phyloP scores from a whole-genome alignment of 2,113 vertebrate genomes.

The Struthio camelus region DNA sequence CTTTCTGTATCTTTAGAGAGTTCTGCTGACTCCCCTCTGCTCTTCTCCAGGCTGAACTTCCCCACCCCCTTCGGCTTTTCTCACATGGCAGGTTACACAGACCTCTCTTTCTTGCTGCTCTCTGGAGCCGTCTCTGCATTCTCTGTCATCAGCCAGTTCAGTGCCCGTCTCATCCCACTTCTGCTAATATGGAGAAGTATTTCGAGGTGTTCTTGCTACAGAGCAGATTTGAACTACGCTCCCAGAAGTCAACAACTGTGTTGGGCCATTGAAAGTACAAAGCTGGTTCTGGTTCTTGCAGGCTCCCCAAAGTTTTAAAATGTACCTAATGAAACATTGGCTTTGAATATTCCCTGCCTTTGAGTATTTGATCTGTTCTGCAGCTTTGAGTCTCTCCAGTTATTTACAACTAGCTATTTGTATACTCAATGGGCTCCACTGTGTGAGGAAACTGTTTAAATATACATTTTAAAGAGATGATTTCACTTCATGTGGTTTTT shows the following conservation, averaged over 20 bases:
- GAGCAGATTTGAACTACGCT: neutral
- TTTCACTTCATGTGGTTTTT: conserved; percentile 51
- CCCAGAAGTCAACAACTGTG: neutral
- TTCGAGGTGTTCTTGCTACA: accelerated
- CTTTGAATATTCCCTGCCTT: neutral
- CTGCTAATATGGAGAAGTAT: neutral
- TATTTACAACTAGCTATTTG: conserved; percentile 48
- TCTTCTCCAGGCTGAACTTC: neutral
- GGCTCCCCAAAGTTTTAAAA: neutral
- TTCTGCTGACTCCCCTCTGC: neutral
- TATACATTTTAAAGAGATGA: conserved; percentile 41
- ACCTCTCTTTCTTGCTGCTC: neutral
- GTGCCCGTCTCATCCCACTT: neutral
- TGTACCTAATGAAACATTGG: neutral
- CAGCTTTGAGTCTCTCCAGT: neutral
- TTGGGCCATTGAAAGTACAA: neutral
- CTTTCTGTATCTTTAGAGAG: neutral
- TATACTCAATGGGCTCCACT: conserved; percentile 43
- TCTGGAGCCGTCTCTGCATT: neutral
- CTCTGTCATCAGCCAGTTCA: neutral
- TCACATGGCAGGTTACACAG: neutral
- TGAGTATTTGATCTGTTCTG: neutral
- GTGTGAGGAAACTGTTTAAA: conserved; percentile 50
- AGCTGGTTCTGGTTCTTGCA: neutral
- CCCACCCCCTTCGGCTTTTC: neutral